Evolutionary conservation across 23 tunicate species (phyloP), one percentile per base, ranked within the genome.

Genomic region (Styela clava): DNA sequence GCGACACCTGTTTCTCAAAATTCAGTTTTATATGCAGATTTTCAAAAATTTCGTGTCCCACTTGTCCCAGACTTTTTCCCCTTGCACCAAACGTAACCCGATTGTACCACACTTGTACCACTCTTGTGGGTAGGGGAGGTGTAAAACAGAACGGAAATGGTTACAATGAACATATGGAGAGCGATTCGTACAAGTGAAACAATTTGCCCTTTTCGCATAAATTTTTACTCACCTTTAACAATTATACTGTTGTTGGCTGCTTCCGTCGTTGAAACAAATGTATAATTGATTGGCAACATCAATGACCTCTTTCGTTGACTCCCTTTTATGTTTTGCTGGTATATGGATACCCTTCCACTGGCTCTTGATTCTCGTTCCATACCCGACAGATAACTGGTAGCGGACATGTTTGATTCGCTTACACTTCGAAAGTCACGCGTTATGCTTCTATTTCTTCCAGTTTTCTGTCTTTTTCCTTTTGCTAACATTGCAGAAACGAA

Each of bases 401-500:
- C 71, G 22, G 71, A 67, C 12, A 67, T 18, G 0, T 67, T 67
- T 0, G 71, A 67, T 67, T 67, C 71, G 31, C 71, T 67, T 27
- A 18, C 31, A 29, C 30, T 67, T 19, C 71, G 30, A 67, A 29
- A 22, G 22, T 29, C 31, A 0, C 70, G 70, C 7, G 31, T 65
- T 65, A 27, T 27, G 22, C 71, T 67, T 67, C 71, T 19, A 25
- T 24, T 18, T 22, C 71, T 29, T 22, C 71, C 71, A 24, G 31
- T 3, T 25, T 29, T 29, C 16, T 24, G 21, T 0, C 71, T 19
- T 67, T 67, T 67, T 25, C 31, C 31, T 67, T 27, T 29, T 29
- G 31, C 31, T 27, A 67, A 25, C 31, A 67, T 29, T 16, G 22
- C 30, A 16, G 71, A 67, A 18, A 67, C 71, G 71, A 67, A 67